Base-by-base conservation (phyloP, 2,113 vertebrate genomes). In the Maccullochella peelii region DNA sequence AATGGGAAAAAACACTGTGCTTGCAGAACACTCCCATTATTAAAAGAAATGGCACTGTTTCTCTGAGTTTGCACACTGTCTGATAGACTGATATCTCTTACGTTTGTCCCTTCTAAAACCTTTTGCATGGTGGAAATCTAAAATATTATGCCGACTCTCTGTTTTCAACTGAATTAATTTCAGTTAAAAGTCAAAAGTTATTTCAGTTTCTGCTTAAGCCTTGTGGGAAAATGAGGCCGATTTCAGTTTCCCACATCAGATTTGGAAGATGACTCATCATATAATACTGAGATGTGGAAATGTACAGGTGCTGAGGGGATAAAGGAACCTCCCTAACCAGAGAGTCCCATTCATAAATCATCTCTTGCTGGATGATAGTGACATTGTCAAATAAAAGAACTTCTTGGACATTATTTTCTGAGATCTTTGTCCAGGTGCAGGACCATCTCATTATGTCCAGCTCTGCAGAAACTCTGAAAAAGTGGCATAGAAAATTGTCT, bases 231-330 rank as follows among this genome's bases (percentile, higher is more conserved):
- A 79, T 72, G 54, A 40, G 8, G 40, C 27, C 54, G 57, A 73
- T 58, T 15, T 62, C 63, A 69, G 58, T 54, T 70, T 50, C 25
- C 23, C 23, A 30, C 65, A 59, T 79, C n/a, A 38, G 23, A 77
- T 77, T 66, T 66, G 66, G 47, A 50, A 25, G 55, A 74, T 72
- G 73, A 88, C 55, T 79, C 58, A 44, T 77, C 59, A 68, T 68
- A 38, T 61, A 80, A 71, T 40, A 54, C 52, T 18, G 18, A 42
- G 33, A 42, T 79, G 20, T 47, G 40, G 23, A 65, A 30, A 78
- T 71, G 36, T 67, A 25, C 40, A 79, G 62, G 10, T 82, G 57
- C 63, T 62, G 14, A 30, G 52, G 36, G 62, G 38, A 25, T 44
- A 20, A 58, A 83, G 0, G 42, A 54, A 25, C 38, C 58, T 76